Evolutionary conservation across 2,113 vertebrate genomes (phyloP).

Genomic region (Labeo catla): DNA sequence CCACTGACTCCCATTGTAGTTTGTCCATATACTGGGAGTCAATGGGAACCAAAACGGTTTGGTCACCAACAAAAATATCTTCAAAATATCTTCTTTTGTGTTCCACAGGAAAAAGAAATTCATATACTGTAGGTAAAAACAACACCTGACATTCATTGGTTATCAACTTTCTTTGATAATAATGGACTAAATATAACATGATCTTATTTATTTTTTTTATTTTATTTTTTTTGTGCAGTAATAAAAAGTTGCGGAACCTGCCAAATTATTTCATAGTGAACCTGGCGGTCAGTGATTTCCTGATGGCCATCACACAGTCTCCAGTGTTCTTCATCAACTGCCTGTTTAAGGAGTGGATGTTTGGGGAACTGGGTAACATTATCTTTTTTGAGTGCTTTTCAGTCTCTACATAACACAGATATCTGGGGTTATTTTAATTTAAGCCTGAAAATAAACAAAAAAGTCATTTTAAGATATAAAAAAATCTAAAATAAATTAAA

Average conservation of each 20-base stretch:
- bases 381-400: neutral
- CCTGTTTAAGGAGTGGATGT: conserved; percentile 89
- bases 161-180: neutral
- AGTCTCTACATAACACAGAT: neutral
- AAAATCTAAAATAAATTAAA: neutral
- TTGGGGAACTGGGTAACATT: conserved; percentile 85
- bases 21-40: neutral
- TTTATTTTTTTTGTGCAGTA: conserved; percentile 70
- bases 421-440: too few relatives aligned
- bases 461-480: too few relatives aligned
- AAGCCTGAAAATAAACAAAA: too few relatives aligned
- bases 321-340: conserved; percentile 90
- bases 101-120: neutral
- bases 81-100: neutral
- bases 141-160: neutral
- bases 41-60: neutral
- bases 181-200: neutral
- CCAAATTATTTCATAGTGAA: conserved; percentile 91
- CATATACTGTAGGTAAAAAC: neutral
- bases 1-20: neutral
- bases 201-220: neutral
- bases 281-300: conserved; percentile 87
- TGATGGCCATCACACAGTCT: conserved; percentile 92
- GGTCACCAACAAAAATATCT: neutral
- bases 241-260: conserved; percentile 85